These are phyloP conservation scores for Gallinago undulata DNA, from an alignment of 2,113 vertebrate species.

Conservation along the genomic window DNA sequence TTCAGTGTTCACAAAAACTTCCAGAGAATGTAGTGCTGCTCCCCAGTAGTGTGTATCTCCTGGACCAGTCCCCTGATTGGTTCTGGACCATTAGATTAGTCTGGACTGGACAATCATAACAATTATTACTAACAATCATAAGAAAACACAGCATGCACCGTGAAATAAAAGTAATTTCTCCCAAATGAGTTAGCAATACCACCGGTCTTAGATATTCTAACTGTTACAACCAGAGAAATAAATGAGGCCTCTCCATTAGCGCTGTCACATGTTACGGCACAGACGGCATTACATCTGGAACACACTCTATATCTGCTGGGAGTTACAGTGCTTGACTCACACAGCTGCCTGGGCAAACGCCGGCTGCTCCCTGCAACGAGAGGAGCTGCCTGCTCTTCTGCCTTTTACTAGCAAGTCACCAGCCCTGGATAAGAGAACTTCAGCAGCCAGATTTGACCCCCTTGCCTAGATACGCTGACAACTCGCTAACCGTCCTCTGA, in stretches of 20 bases:
- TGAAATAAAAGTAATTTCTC: background rate
- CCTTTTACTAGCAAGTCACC: background rate
- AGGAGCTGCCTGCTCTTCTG: background rate
- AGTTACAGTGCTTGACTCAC: background rate
- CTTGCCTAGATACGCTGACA: background rate
- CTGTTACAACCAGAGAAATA: background rate
- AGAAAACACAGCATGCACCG: background rate
- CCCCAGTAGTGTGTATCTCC: constrained; percentile 72
- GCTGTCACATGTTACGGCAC: background rate
- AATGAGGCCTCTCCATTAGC: background rate
- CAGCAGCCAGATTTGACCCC: background rate
- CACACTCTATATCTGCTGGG: background rate
- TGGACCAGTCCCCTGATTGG: constrained; percentile 71
- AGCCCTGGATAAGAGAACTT: background rate
- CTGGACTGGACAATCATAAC: background rate
- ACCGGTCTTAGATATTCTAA: background rate
- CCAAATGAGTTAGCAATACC: background rate
- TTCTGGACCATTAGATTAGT: constrained; percentile 73
- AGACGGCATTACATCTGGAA: background rate
- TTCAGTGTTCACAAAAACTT: constrained; percentile 76
- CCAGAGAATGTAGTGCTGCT: constrained; percentile 76
- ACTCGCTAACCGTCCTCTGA: background rate
- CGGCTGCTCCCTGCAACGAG: background rate
- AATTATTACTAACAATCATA: background rate
- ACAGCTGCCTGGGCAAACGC: background rate